These are phyloP conservation scores for Lacerta viridis DNA, from an alignment of 2,797 vertebrate species.

Conservation along the genomic window DNA sequence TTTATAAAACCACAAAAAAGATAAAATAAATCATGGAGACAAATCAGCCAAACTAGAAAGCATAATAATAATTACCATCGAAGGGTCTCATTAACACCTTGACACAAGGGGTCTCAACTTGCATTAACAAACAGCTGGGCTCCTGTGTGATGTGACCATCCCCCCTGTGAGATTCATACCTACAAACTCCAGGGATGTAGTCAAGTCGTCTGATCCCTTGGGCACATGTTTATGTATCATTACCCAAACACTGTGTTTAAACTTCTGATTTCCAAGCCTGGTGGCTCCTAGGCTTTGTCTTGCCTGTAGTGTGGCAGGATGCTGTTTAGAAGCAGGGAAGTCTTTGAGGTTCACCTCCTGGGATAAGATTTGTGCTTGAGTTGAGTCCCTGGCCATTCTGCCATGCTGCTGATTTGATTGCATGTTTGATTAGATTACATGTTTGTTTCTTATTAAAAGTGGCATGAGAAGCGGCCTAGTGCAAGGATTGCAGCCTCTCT, in stretches of 20 bases:
- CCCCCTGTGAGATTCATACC: background rate
- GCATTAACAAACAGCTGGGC: background rate
- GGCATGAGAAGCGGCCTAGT: background rate
- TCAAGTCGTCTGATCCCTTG: background rate
- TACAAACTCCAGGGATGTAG: background rate
- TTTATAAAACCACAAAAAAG: background rate
- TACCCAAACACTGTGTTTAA: background rate
- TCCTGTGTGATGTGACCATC: background rate
- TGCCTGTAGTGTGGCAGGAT: background rate
- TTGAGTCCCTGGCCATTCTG: background rate
- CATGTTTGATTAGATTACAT: background rate
- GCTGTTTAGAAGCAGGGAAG: background rate
- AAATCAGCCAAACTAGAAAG: background rate
- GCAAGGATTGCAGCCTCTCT: constrained; percentile 26
- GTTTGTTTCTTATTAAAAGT: background rate
- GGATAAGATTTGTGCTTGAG: background rate
- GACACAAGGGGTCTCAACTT: no score
- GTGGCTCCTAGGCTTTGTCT: background rate
- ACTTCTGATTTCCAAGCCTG: background rate
- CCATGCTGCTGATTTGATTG: background rate
- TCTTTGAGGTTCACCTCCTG: no score
- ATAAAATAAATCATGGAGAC: background rate
- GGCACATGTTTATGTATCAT: background rate
- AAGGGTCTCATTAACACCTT: background rate
- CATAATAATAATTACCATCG: background rate